A percentile compares a stretch with the other conserved stretches of the same genome.
Conservation (phyloP, 2,797 vertebrate species). For the Enteromius unitaeniatus region DNA sequence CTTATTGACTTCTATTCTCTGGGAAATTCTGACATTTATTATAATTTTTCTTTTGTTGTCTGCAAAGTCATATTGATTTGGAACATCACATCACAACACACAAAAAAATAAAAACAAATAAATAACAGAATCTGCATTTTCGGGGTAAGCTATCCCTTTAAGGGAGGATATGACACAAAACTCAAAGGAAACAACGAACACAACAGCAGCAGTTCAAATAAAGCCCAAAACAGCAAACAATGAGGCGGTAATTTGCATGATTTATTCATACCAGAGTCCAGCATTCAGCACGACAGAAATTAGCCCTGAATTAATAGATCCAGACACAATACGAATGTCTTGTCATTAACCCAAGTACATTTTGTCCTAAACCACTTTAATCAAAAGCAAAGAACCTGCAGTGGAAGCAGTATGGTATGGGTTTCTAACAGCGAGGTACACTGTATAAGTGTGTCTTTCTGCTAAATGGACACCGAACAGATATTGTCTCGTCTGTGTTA, state of each 20-base stretch:
- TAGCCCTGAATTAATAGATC: slow-evolving; percentile 18
- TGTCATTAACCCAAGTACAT: not conserved
- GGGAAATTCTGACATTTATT: not conserved
- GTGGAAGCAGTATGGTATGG: not conserved
- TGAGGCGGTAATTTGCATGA: slow-evolving; percentile 17
- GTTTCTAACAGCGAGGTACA: not conserved
- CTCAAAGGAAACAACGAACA: not conserved
- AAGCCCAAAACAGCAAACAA: slow-evolving; percentile 26
- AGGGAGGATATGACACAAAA: not conserved
- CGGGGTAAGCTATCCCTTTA: not conserved
- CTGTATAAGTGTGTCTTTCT: slow-evolving; percentile 1
- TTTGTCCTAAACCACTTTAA: not conserved
- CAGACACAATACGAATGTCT: not conserved
- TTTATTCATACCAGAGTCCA: slow-evolving; percentile 20
- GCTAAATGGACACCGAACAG: slow-evolving; percentile 39
- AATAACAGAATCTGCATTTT: not conserved
- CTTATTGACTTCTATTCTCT: not conserved
- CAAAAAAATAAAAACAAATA: not conserved
- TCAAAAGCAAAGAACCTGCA: slow-evolving; percentile 2
- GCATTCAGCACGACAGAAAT: slow-evolving; percentile 4
- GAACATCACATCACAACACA: not conserved
- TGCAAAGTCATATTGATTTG: not conserved
- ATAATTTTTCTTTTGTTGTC: not conserved
- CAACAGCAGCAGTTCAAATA: not conserved
- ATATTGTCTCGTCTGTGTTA: not conserved